A percentile compares a stretch with the other conserved stretches of the same genome.
These are phyloP conservation scores for Mythimna vitellina DNA, from an alignment of 2,888 invertebrate genomes.

Conservation along the genomic window DNA sequence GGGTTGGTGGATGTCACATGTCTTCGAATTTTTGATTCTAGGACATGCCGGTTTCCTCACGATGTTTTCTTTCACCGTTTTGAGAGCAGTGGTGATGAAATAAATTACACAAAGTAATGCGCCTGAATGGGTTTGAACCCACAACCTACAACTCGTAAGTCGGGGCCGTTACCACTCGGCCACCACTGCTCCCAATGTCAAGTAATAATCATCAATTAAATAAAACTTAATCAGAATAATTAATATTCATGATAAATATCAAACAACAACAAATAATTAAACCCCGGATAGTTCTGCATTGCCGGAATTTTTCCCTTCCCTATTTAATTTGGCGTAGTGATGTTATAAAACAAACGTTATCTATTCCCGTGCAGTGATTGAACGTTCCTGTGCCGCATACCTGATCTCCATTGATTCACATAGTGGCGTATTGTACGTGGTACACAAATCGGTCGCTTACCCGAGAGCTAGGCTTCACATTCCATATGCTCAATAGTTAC, in stretches of 20 bases:
- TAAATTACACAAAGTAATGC: too few relatives aligned
- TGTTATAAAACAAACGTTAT: slow-evolving; percentile 52
- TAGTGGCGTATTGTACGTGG: slow-evolving; percentile 57
- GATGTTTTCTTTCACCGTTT: too few relatives aligned
- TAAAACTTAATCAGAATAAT: not conserved
- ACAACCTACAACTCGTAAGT: too few relatives aligned
- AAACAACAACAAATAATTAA: not conserved
- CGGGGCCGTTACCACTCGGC: too few relatives aligned
- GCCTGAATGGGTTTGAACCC: too few relatives aligned
- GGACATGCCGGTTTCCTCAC: too few relatives aligned
- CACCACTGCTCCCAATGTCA: too few relatives aligned
- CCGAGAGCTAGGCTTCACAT: slow-evolving; percentile 73
- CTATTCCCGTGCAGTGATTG: slow-evolving; percentile 65
- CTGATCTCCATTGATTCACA: slow-evolving; percentile 65
- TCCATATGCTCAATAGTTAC: slow-evolving; percentile 82
- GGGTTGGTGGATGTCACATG: too few relatives aligned
- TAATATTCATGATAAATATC: not conserved
- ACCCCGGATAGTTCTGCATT: not conserved
- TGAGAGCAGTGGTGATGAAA: too few relatives aligned
- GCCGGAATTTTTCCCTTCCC: not conserved
- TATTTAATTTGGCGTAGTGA: slow-evolving; percentile 38
- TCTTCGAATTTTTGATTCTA: too few relatives aligned
- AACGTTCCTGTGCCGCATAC: slow-evolving; percentile 62
- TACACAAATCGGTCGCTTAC: slow-evolving; percentile 72
- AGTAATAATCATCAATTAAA: too few relatives aligned